Evolutionary conservation across 2,888 invertebrate genomes (phyloP), one percentile per base, ranked within the genome.

Genomic region (Pilophorus perplexus): DNA sequence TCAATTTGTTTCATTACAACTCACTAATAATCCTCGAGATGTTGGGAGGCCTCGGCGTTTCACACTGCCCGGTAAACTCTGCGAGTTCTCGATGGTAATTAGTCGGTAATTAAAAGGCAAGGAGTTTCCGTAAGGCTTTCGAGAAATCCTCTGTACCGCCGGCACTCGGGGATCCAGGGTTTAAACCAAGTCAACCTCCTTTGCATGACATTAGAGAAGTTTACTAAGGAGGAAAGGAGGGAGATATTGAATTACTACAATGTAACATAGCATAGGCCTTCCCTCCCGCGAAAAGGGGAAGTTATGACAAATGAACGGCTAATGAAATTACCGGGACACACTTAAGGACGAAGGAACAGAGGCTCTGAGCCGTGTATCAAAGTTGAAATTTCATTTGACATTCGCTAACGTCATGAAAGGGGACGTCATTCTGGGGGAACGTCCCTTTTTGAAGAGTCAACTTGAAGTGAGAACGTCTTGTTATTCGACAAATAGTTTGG

Each of bases 31-130:
- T n/a, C n/a, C n/a, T n/a, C n/a, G n/a, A n/a, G n/a, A n/a, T n/a
- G n/a, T n/a, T n/a, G n/a, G n/a, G n/a, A n/a, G n/a, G n/a, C n/a
- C n/a, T n/a, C n/a, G n/a, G n/a, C n/a, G n/a, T n/a, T n/a, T n/a
- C n/a, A n/a, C n/a, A n/a, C n/a, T n/a, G n/a, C n/a, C n/a, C n/a
- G n/a, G n/a, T n/a, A n/a, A n/a, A n/a, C n/a, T n/a, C n/a, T n/a
- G n/a, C n/a, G n/a, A n/a, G 48, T 48, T 48, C 23, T 48, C 23
- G 23, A 48, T 18, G 48, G 46, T 48, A 48, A 48, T 48, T 48
- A 20, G 18, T 48, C 22, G 48, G 5, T 48, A 20, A 48, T 48
- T 23, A 48, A 22, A 23, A 48, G 23, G 48, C 22, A 22, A 18
- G 22, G 23, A 48, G 48, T 23, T 42, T 20, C n/a, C 2, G 48